These are phyloP conservation scores for Hyposmocoma kahamanoa DNA, from an alignment of 1,140 invertebrate genomes.

Conservation along the genomic window DNA sequence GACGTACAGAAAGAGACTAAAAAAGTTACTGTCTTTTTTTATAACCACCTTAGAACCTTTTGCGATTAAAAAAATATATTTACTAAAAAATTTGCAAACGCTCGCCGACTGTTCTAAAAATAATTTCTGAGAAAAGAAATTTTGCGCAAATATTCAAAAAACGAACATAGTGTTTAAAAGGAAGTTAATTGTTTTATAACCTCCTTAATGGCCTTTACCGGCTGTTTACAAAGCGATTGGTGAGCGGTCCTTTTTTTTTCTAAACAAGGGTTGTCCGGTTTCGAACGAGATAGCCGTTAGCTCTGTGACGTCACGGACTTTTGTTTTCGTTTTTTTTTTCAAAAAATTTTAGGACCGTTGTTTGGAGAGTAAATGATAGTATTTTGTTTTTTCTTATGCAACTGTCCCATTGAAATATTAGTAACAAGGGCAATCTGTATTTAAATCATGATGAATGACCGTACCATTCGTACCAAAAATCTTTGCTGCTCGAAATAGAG, in stretches of 20 bases:
- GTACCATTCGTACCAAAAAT: too few relatives aligned
- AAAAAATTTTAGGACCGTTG: neutral
- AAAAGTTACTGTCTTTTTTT: too few relatives aligned
- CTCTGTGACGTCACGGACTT: constrained; percentile 25
- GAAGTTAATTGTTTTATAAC: constrained; percentile 20
- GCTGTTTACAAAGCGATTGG: neutral
- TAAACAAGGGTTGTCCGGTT: constrained; percentile 11
- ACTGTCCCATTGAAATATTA: too few relatives aligned
- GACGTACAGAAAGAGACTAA: too few relatives aligned
- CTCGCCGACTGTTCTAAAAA: neutral
- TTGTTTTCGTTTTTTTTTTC: neutral
- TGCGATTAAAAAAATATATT: too few relatives aligned
- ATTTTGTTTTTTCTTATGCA: neutral
- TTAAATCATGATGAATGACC: too few relatives aligned
- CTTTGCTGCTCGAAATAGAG: too few relatives aligned
- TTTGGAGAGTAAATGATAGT: neutral
- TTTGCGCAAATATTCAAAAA: constrained; percentile 27
- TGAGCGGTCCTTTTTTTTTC: constrained; percentile 10
- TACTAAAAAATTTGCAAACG: constrained; percentile 25
- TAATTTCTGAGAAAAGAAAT: constrained; percentile 44
- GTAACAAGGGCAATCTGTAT: too few relatives aligned
- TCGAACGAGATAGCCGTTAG: constrained; percentile 11
- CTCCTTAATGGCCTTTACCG: neutral
- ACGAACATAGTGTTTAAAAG: neutral
- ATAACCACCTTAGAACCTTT: too few relatives aligned